phyloP scores from a whole-genome alignment of 2,888 invertebrate genomes.

The Lepetodrilus schrolli region DNA sequence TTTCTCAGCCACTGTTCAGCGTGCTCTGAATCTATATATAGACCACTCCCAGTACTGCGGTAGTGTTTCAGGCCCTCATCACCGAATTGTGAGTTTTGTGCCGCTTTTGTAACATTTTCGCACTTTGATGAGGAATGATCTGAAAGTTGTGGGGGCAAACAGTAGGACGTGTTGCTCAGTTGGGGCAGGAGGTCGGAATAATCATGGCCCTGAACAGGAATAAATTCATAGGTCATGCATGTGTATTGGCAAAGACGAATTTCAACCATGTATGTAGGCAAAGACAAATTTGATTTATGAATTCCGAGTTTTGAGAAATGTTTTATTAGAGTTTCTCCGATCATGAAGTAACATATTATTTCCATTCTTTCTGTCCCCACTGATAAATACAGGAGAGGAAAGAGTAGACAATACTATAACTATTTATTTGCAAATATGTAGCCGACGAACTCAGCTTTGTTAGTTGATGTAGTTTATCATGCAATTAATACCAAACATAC shows the following conservation, averaged over 20 bases:
- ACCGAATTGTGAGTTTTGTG: conserved; percentile 16
- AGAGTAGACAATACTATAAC: background rate
- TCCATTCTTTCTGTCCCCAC: background rate
- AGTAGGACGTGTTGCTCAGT: background rate
- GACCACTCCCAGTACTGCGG: background rate
- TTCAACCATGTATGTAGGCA: no score
- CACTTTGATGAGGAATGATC: conserved; percentile 2
- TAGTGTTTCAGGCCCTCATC: conserved; percentile 15
- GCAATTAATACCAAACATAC: background rate
- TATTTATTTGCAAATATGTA: conserved; percentile 15
- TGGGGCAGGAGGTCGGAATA: background rate
- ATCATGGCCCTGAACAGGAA: no score
- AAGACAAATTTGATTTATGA: no score
- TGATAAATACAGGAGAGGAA: background rate
- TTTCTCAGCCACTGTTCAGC: background rate
- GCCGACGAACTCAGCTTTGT: conserved; percentile 6
- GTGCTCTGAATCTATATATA: conserved; percentile 19
- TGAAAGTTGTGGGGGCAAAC: conserved; percentile 22
- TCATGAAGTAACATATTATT: background rate
- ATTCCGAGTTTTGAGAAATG: background rate
- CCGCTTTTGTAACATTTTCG: conserved; percentile 8
- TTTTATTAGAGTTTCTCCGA: background rate
- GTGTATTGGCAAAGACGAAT: no score
- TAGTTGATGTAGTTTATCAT: conserved; percentile 12
- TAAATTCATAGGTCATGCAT: no score